Percentiles rank a stretch among this genome's conserved stretches.
phyloP scores from a whole-genome alignment of 2,797 vertebrate species.

The Leptodactylus fallax region DNA sequence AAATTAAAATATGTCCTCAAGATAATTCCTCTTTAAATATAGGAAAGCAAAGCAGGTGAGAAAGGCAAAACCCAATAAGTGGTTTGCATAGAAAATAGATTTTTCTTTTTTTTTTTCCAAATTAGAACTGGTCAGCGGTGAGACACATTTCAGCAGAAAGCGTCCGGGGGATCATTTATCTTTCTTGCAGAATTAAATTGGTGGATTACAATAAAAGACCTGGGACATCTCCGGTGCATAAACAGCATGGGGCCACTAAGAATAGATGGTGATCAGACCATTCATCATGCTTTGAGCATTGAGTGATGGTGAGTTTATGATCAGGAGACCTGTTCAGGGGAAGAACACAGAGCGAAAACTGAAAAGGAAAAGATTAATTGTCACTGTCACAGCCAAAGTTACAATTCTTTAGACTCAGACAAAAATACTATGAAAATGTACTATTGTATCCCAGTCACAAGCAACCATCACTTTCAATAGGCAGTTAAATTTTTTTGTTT shows the following conservation, averaged over 20 bases:
- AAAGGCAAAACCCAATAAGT: background rate
- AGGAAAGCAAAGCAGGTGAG: background rate
- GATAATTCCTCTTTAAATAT: background rate
- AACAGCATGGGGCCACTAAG: constrained; percentile 8
- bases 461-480: background rate
- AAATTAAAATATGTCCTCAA: no score
- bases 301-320: constrained; percentile 38
- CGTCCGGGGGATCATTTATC: constrained; percentile 30
- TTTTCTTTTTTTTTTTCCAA: background rate
- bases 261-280: constrained; percentile 40
- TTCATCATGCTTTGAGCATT: constrained; percentile 32
- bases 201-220: constrained; percentile 26
- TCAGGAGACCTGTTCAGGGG: constrained; percentile 28
- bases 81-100: background rate
- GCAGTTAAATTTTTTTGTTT: background rate
- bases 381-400: constrained; percentile 3
- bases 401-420: constrained; percentile 1
- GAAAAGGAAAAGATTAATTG: constrained; percentile 32
- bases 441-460: background rate
- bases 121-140: constrained; percentile 12
- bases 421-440: background rate
- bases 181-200: constrained; percentile 21
- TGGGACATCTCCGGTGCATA: background rate
- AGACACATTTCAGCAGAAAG: background rate
- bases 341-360: background rate